Conservation (phyloP, 2,113 vertebrate species). For the Poeciliopsis prolifica region DNA sequence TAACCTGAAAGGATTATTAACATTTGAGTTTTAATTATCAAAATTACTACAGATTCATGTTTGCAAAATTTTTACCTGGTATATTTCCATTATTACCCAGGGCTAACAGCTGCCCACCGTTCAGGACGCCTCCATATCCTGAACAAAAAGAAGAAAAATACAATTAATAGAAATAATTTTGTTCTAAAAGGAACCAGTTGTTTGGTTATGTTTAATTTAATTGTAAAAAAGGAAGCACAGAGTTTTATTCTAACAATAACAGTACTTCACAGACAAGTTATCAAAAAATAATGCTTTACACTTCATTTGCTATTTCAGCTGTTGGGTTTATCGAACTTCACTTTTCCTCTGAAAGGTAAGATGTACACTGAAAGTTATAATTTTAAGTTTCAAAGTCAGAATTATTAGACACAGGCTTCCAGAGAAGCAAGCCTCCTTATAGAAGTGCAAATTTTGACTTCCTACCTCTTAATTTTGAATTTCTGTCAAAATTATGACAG, state of each 20-base stretch:
- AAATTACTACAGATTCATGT: background rate
- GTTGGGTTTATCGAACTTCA: background rate
- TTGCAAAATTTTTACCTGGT: constrained; percentile 57
- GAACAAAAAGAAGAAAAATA: constrained; percentile 1
- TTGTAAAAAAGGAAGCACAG: background rate
- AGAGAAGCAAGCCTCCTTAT: no score
- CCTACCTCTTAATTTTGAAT: no score
- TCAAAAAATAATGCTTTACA: background rate
- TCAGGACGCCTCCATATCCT: constrained; percentile 58
- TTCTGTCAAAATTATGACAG: no score
- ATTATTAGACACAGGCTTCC: no score
- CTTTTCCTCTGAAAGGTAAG: background rate
- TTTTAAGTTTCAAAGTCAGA: no score
- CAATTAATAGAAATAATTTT: no score
- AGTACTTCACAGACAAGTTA: constrained; percentile 27
- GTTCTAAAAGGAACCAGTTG: background rate
- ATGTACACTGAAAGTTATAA: no score
- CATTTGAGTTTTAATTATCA: background rate
- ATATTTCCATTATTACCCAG: constrained; percentile 42
- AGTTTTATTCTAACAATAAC: constrained; percentile 28
- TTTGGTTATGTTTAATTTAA: background rate
- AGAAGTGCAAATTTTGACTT: no score
- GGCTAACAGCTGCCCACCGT: constrained; percentile 46
- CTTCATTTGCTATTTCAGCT: background rate
- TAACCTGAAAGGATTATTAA: constrained; percentile 51